Base-by-base conservation (phyloP, 2,888 invertebrate genomes). In the Metacarcinus magister region DNA sequence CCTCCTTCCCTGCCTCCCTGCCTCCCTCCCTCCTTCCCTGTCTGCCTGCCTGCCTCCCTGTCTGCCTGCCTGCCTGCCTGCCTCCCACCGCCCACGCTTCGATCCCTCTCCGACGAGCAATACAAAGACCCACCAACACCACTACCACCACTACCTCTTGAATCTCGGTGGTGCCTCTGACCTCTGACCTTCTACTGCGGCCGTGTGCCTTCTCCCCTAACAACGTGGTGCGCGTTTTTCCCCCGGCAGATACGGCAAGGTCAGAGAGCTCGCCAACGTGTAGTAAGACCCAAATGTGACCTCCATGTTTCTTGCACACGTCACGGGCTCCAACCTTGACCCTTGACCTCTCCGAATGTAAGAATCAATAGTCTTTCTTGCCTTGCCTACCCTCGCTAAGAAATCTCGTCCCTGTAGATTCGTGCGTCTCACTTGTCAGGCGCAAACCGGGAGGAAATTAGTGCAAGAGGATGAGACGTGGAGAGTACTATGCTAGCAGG, bases 301-400 rank as follows among this genome's bases (percentile, higher is more conserved):
- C 82, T 82, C 82, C 32, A 28, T 28, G 46, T 44, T n/a, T 44
- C 48, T 44, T 44, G 91, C 91, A 44, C 48, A 91, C 28, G 46
- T 91, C 44, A 19, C 7, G 28, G n/a, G 46, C 8, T 23, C 3
- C n/a, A 91, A 23, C 91, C 82, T 82, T 82, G 82, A 82, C 82
- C 82, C 82, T 32, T 82, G 82, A 82, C 82, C 82, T 82, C 82
- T 82, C 10, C 82, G 82, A 82, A 82, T 82, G 82, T 82, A 32
- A 32, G 32, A 82, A 82, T 82, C 82, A 32, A 82, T 82, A 82
- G 82, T 32, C 7, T 7, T 82, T 82, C 32, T 7, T 82, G 32
- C 32, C 32, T 32, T 82, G 32, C 32, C 32, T 32, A 32, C 32
- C 82, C 32, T 32, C 7, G 82, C 1, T 67, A 82, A 82, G 82